Conservation (phyloP, 1,140 invertebrate species). For the Hypothenemus hampei region DNA sequence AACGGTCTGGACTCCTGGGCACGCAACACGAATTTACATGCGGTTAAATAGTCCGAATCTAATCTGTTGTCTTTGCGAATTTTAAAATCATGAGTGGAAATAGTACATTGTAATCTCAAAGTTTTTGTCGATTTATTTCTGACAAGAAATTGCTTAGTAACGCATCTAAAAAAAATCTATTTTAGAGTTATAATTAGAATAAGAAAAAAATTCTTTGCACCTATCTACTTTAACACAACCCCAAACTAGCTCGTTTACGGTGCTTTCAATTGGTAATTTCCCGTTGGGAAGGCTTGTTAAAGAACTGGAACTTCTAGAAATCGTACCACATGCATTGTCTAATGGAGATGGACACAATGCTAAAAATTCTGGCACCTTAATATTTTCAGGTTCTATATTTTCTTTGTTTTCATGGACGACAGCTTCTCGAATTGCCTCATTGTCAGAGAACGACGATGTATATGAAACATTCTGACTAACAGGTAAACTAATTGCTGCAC, state of each 20-base stretch:
- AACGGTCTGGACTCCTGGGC: slow-evolving; percentile 48
- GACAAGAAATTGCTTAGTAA: slow-evolving; percentile 49
- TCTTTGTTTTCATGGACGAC: slow-evolving; percentile 13
- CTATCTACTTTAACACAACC: slow-evolving; percentile 49
- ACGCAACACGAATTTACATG: slow-evolving; percentile 45
- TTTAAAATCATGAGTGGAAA: slow-evolving; percentile 39
- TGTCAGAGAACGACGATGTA: slow-evolving; percentile 24
- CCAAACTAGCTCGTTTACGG: slow-evolving; percentile 50
- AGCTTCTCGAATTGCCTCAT: slow-evolving; percentile 21
- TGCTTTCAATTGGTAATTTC: slow-evolving; percentile 49
- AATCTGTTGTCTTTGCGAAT: slow-evolving; percentile 30
- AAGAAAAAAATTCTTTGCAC: not conserved
- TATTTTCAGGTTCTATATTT: slow-evolving; percentile 9
- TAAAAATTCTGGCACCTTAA: not conserved
- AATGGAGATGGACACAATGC: not conserved
- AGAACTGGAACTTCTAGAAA: slow-evolving; percentile 32
- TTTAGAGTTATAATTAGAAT: not conserved
- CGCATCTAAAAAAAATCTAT: slow-evolving; percentile 29
- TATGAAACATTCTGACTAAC: slow-evolving; percentile 27
- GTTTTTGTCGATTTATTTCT: slow-evolving; percentile 50
- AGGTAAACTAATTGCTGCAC: slow-evolving; percentile 16
- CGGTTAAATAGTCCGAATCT: slow-evolving; percentile 32
- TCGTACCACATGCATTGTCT: slow-evolving; percentile 8
- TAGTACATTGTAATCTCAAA: slow-evolving; percentile 47
- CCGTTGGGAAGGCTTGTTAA: slow-evolving; percentile 39